Base-by-base conservation (phyloP, 2,888 invertebrate genomes). In the Pachycephus smyrnensis region DNA sequence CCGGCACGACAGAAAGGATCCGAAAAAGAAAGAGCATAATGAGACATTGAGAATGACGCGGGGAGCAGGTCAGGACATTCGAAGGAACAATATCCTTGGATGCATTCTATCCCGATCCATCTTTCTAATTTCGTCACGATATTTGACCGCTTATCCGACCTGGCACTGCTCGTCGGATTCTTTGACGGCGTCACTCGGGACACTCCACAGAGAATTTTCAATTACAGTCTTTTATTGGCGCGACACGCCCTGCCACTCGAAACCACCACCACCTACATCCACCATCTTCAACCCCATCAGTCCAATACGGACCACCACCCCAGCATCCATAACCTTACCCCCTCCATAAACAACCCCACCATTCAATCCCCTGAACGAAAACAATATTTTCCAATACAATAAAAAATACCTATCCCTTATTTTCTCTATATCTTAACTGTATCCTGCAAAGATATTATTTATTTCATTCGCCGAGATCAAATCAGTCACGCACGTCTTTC, bases 31-130 rank as follows among this genome's bases (percentile, higher is more conserved):
- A 71, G 71, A 71, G 71, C 71, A 71, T 71, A 71, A 71, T 71
- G 71, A 71, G 71, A 71, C 71, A 71, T 71, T 71, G 71, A 71
- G 71, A 71, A 71, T 71, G 71, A 71, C 71, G 71, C 71, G 31
- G 71, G 23, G 31, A 71, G 33, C 31, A 33, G 71, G 33, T 71
- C 71, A 33, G 71, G 33, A 33, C 71, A 71, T 33, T 71, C 33
- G 55, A 32, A 31, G 71, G 71, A 71, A 71, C 71, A 71, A 71
- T 71, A 33, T 71, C 71, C 71, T 71, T 33, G 71, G 71, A 71
- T 23, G 31, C 71, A 33, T 32, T 33, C 33, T 71, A 71, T 31
- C 31, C 71, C 71, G 71, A 71, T 71, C 71, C 71, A 71, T 71
- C 71, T 33, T 71, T 71, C 71, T 71, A 71, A 71, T 71, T 71